Evolutionary conservation across 2,113 vertebrate species (phyloP).

Genomic region (Gila orcuttii): DNA sequence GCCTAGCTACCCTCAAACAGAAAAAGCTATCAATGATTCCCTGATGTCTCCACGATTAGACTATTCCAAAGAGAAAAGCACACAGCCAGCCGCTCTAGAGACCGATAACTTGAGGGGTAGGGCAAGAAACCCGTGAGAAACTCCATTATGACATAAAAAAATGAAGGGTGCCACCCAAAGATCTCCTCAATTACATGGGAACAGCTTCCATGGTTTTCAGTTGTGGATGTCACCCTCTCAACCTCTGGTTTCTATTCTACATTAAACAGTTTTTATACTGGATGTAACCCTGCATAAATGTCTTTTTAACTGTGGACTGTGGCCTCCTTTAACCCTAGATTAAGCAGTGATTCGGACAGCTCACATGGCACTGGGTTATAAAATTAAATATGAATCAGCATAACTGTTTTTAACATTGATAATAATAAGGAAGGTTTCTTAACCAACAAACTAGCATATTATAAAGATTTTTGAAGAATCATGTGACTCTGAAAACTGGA

Average conservation of each 20-base stretch:
- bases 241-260: not conserved
- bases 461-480: not conserved
- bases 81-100: not conserved
- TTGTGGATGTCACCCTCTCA: not conserved
- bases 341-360: not conserved
- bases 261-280: not conserved
- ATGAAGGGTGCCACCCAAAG: not conserved
- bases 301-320: not conserved
- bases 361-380: not conserved
- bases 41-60: not conserved
- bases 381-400: not conserved
- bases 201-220: not conserved
- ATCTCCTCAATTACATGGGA: not conserved
- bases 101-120: not conserved
- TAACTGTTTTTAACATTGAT: not conserved
- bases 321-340: not conserved
- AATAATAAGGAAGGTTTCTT: not conserved
- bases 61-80: slow-evolving; percentile 5
- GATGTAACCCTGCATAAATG: not conserved
- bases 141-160: not conserved
- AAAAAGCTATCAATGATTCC: slow-evolving; percentile 13
- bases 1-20: not conserved
- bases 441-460: not conserved
- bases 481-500: not conserved
- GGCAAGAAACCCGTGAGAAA: not conserved